Evolutionary conservation across 2,888 invertebrate genomes (phyloP).

Genomic region (Mythimna ferrago): DNA sequence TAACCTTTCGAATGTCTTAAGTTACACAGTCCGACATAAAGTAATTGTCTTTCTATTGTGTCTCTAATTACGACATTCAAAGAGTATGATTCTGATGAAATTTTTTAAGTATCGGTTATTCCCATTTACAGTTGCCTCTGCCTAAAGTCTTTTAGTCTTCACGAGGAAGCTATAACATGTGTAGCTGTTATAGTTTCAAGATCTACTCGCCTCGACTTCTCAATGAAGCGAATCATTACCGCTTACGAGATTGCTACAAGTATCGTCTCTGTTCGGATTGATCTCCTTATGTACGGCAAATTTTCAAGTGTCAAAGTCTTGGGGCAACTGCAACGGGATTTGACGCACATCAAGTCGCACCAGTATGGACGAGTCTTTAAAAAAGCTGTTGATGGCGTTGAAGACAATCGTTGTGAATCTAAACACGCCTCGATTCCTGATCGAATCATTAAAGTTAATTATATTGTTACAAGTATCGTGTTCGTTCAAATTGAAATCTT

Average conservation of each 20-base stretch:
- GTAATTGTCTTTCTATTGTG: too few relatives aligned
- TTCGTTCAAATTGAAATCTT: neutral
- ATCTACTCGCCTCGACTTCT: neutral
- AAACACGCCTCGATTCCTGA: neutral
- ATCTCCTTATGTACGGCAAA: neutral
- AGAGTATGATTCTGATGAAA: neutral
- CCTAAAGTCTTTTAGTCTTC: too few relatives aligned
- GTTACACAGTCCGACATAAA: too few relatives aligned
- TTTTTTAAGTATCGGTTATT: neutral
- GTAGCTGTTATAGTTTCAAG: neutral
- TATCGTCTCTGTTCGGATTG: neutral
- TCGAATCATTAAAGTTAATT: neutral
- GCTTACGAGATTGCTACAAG: neutral
- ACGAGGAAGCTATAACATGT: neutral
- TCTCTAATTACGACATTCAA: too few relatives aligned
- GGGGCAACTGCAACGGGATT: neutral
- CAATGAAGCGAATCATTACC: neutral
- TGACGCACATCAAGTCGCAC: neutral
- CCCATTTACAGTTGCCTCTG: neutral
- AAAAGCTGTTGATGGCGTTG: neutral
- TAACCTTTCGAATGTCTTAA: too few relatives aligned
- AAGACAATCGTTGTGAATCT: slow-evolving; percentile 37
- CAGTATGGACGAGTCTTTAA: neutral
- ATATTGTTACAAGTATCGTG: neutral
- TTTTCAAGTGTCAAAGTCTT: neutral